A percentile compares a stretch with the other conserved stretches of the same genome.
These are phyloP conservation scores for Chrysomela aeneicollis DNA, from an alignment of 2,888 invertebrate genomes.

Conservation along the genomic window DNA sequence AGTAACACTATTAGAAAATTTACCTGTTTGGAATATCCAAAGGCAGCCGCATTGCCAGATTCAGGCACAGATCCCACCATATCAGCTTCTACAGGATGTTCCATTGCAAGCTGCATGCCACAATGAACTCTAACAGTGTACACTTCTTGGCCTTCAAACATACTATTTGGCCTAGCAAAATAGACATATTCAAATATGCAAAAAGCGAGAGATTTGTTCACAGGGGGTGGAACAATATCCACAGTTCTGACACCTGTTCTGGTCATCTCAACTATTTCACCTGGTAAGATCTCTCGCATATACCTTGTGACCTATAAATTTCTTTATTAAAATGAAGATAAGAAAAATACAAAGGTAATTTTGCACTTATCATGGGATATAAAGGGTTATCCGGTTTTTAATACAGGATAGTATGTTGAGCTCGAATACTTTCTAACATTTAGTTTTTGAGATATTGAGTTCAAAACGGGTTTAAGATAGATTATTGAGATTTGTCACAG, in stretches of 20 bases:
- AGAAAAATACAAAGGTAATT: too few species aligned
- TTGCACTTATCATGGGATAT: too few species aligned
- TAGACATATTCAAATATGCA: conserved; percentile 99
- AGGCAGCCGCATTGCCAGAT: conserved; percentile 95
- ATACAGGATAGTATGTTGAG: too few species aligned
- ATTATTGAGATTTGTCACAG: too few species aligned
- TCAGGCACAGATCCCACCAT: conserved; percentile 97
- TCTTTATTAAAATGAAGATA: too few species aligned
- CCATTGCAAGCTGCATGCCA: conserved; percentile 89
- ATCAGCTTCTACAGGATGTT: conserved; percentile 91
- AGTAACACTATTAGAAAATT: too few species aligned
- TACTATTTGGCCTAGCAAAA: conserved; percentile 94
- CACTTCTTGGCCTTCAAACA: conserved; percentile 96
- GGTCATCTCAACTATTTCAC: conserved; percentile 94
- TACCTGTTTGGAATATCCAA: conserved; percentile 91
- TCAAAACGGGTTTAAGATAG: too few species aligned
- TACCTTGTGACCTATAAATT: conserved; percentile 76
- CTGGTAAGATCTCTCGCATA: conserved; percentile 88
- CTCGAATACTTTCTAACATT: too few species aligned
- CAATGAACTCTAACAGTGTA: conserved; percentile 93
- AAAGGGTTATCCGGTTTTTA: too few species aligned
- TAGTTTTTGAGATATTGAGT: too few species aligned
- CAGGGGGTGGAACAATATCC: conserved; percentile 83
- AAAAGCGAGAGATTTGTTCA: conserved; percentile 84
- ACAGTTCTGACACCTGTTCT: conserved; percentile 84